Evolutionary conservation across 2,113 vertebrate genomes (phyloP).

Genomic region (Labrus mixtus): DNA sequence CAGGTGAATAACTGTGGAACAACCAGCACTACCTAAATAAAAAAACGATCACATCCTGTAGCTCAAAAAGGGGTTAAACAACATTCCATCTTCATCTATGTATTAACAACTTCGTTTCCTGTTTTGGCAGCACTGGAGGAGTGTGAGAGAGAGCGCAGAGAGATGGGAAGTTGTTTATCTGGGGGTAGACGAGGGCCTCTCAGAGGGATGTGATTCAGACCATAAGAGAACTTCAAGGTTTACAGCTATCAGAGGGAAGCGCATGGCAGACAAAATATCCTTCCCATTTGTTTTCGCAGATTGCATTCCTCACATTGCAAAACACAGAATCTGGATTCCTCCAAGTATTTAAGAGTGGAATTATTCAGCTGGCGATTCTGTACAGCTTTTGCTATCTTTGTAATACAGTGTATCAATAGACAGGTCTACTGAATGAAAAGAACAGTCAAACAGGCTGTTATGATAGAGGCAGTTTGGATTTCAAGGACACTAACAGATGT

Average conservation of each 20-base stretch:
- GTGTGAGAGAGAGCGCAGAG: conserved; percentile 43
- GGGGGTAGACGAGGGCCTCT: conserved; percentile 46
- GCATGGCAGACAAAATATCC: conserved; percentile 72
- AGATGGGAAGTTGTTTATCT: conserved; percentile 76
- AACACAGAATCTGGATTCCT: conserved; percentile 17
- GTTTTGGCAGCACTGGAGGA: conserved; percentile 68
- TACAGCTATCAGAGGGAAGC: conserved; percentile 69
- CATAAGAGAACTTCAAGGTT: conserved; percentile 63
- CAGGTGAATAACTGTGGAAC: conserved; percentile 45
- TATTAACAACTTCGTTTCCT: conserved; percentile 71
- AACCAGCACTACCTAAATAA: conserved; percentile 19
- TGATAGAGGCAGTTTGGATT: not conserved
- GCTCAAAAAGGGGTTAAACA: conserved; percentile 34
- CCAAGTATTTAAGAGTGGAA: not conserved
- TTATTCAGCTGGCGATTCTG: not conserved
- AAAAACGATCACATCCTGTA: conserved; percentile 52
- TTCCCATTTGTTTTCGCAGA: conserved; percentile 53
- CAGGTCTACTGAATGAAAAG: not conserved
- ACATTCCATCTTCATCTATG: conserved; percentile 53
- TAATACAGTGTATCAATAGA: not conserved
- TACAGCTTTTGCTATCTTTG: not conserved
- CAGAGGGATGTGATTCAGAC: conserved; percentile 60
- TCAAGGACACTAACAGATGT: not conserved
- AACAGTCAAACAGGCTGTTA: conserved; percentile 1
- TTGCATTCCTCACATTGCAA: conserved; percentile 18